Base-by-base conservation (phyloP, 2,113 vertebrate genomes). In the Silurus glanis region DNA sequence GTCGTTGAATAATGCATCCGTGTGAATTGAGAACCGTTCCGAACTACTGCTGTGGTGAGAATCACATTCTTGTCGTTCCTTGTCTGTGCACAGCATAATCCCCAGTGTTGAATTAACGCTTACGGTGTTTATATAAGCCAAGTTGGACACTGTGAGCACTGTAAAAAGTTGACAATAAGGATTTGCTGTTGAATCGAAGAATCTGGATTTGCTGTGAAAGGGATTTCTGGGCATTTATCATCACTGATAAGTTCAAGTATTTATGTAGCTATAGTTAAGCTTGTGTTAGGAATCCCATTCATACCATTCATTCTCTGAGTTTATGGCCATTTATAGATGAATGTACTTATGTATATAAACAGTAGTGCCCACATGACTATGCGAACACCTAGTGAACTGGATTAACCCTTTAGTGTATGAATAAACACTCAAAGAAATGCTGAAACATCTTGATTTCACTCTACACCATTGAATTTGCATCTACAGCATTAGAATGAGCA, bases 31-130 rank as follows among this genome's bases (percentile, higher is more conserved):
- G 53, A 23, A 23, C 85, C 72, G 85, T 91, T 90, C 92, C 89
- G 89, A 85, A 61, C 87, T 89, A 90, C 64, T 90, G 89, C 90
- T 92, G 92, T 67, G 74, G 23, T 79, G 61, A 47, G 59, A 67
- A 85, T 64, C 83, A 53, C 58, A 76, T 78, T 66, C 72, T 69
- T 85, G 74, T 1, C 84, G 59, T 74, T 53, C 56, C 58, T 71
- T 23, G 37, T 72, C 55, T 62, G 23, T 37, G 81, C 62, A 83
- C 81, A 25, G 62, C 14, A 28, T 83, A 53, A 83, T 69, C 81
- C 61, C 78, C 14, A 19, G 51, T 83, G 81, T 83, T 83, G 62
- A 67, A 83, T 83, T 83, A 83, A 83, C n/a, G 49, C 81, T 83
- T 83, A 66, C 23, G 3, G 49, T 83, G 81, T 83, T 83, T 83